Evolutionary conservation across 2,888 invertebrate genomes (phyloP).

Genomic region (Acrobasis suavella): DNA sequence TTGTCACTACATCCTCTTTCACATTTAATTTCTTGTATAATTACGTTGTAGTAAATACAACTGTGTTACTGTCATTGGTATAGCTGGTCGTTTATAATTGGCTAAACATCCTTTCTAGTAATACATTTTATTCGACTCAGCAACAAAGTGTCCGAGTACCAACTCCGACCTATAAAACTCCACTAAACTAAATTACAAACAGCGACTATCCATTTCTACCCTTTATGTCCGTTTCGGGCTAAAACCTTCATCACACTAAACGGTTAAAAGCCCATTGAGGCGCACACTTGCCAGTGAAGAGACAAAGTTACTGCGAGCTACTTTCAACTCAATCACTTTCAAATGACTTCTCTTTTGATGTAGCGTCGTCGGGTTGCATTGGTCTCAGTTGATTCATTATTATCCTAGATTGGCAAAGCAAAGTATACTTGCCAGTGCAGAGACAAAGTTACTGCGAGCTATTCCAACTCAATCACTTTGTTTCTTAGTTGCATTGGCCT

Average conservation of each 20-base stretch:
- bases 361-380: conserved; percentile 31
- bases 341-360: conserved; percentile 37
- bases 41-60: no score
- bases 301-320: conserved; percentile 59
- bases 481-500: no score
- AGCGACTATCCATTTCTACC: conserved; percentile 10
- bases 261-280: conserved; percentile 34
- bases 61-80: no score
- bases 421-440: no score
- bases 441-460: no score
- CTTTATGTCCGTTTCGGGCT: conserved; percentile 36
- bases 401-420: background rate
- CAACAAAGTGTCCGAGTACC: background rate
- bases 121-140: background rate
- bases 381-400: conserved; percentile 25
- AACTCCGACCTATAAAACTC: background rate
- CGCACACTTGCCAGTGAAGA: conserved; percentile 37
- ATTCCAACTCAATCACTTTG: no score
- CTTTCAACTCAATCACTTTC: conserved; percentile 67
- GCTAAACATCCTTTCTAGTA: no score
- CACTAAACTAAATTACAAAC: background rate
- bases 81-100: no score
- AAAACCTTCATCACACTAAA: conserved; percentile 56
- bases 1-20: no score
- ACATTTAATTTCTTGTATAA: no score